Evolutionary conservation across 2,888 invertebrate species (phyloP), one percentile per base, ranked within the genome.

Genomic region (Drosophila sordidula): DNA sequence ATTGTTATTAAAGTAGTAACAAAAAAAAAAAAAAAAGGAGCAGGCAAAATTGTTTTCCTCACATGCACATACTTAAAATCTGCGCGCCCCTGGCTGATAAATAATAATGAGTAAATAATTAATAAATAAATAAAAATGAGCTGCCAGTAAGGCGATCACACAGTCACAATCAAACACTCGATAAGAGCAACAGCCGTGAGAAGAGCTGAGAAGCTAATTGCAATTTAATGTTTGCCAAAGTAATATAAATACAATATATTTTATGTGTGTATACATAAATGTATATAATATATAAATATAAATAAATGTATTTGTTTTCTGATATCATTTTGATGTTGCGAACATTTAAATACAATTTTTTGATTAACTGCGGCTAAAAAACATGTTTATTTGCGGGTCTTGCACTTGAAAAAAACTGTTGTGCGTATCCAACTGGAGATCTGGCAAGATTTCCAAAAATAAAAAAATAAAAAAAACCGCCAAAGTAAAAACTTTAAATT

Each of bases 191-290:
- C 55, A 79, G 70, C 63, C 70, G 82, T 70, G 76, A 70, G 63
- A 55, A 66, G 66, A 69, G 71, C 63, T 67, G 59, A 46, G 67
- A 64, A 81, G 70, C 71, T 85, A 85, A 87, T 82, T 85, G 71
- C 75, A 80, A 78, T 80, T 82, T 76, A 80, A 82, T 82, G 77
- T 81, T 84, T 84, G 84, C 65, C 66, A 70, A 75, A 84, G 72
- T 75, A 54, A 63, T 76, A 78, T 70, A 64, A 71, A 67, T 63
- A 55, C 67, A 61, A 44, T 54, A 42, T 32, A 42, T 38, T 42
- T 41, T 52, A 39, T 49, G 42, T 50, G n/a, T 25, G 46, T 29
- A 62, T 18, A 16, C 34, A 49, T 61, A 11, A 6, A 29, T 8
- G 0, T 36, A 49, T 52, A 25, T 47, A 16, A 6, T 36, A 14